Evolutionary conservation across 64 coral and sea anemone genomes (phyloP).

Genomic region (Pocillopora verrucosa): DNA sequence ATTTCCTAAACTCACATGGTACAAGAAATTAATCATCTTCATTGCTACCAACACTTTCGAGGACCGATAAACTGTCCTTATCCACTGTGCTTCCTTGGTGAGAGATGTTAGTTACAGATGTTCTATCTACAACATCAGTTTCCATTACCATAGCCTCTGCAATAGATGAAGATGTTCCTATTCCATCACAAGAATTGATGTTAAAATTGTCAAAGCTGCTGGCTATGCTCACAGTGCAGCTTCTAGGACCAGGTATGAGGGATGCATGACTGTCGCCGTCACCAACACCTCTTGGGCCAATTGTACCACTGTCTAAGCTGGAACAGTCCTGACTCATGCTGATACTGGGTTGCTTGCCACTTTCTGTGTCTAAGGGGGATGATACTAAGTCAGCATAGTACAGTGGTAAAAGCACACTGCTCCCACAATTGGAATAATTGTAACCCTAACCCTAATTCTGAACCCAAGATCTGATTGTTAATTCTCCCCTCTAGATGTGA

Average conservation of each 20-base stretch:
- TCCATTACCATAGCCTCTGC: slow-evolving; percentile 54
- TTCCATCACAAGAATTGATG: slow-evolving; percentile 57
- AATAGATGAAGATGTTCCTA: slow-evolving; percentile 62
- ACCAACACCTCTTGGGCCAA: slow-evolving; percentile 63
- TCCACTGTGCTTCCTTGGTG: slow-evolving; percentile 43
- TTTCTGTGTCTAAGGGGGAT: slow-evolving; percentile 72
- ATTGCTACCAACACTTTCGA: slow-evolving; percentile 91
- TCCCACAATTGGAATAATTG: no score
- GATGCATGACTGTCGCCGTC: slow-evolving; percentile 92
- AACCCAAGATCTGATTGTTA: no score
- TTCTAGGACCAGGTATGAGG: slow-evolving; percentile 89
- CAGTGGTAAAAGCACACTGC: no score
- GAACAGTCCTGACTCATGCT: slow-evolving; percentile 98
- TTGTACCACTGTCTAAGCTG: slow-evolving; percentile 88
- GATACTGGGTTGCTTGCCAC: slow-evolving; percentile 90
- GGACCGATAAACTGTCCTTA: slow-evolving; percentile 81
- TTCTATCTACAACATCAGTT: slow-evolving; percentile 36
- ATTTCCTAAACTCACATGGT: not conserved
- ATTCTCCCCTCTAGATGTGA: no score
- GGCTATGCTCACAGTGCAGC: slow-evolving; percentile 96
- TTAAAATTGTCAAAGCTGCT: slow-evolving; percentile 99
- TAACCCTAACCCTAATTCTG: no score
- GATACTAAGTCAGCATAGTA: not conserved
- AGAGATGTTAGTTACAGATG: slow-evolving; percentile 27
- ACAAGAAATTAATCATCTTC: slow-evolving; percentile 49